These are phyloP conservation scores for Zaprionus tsacasi DNA, from an alignment of 1,140 invertebrate genomes.

Conservation along the genomic window DNA sequence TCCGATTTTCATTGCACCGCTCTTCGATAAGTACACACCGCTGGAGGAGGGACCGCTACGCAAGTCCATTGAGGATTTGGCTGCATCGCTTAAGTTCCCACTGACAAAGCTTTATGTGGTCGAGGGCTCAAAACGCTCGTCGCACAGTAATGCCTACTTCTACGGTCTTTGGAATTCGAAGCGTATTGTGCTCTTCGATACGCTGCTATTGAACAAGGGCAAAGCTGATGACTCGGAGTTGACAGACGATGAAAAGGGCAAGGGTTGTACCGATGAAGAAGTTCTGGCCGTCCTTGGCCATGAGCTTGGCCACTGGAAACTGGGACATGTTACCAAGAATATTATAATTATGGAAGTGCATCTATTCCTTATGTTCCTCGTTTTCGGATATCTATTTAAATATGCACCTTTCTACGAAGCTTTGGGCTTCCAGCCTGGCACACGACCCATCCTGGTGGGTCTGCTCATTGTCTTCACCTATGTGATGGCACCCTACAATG, in stretches of 20 bases:
- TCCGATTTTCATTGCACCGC: slow-evolving; percentile 97
- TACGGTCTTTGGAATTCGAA: slow-evolving; percentile 99
- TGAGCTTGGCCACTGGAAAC: slow-evolving; percentile 99
- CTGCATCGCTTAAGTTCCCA: slow-evolving; percentile 95
- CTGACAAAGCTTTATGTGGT: slow-evolving; percentile 98
- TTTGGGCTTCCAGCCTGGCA: slow-evolving; percentile 92
- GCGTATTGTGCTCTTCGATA: slow-evolving; percentile 99
- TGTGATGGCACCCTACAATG: slow-evolving; percentile 97
- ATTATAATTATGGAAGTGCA: slow-evolving; percentile 92
- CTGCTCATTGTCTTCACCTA: slow-evolving; percentile 96
- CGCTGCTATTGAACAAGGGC: slow-evolving; percentile 86
- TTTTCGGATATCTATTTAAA: slow-evolving; percentile 95
- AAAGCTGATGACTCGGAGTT: slow-evolving; percentile 79
- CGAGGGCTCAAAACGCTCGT: slow-evolving; percentile 97
- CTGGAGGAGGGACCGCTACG: slow-evolving; percentile 95
- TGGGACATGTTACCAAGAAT: slow-evolving; percentile 95
- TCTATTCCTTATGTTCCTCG: slow-evolving; percentile 91
- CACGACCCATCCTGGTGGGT: slow-evolving; percentile 95
- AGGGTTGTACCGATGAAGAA: slow-evolving; percentile 96
- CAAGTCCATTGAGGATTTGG: slow-evolving; percentile 94
- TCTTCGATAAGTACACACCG: slow-evolving; percentile 99
- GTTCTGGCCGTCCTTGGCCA: slow-evolving; percentile 97
- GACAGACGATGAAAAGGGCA: slow-evolving; percentile 85
- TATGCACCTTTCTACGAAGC: slow-evolving; percentile 91
- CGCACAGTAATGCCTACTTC: slow-evolving; percentile 99